These are phyloP conservation scores for Sarcophaga bullata DNA, from an alignment of 1,140 invertebrate genomes.

Conservation along the genomic window DNA sequence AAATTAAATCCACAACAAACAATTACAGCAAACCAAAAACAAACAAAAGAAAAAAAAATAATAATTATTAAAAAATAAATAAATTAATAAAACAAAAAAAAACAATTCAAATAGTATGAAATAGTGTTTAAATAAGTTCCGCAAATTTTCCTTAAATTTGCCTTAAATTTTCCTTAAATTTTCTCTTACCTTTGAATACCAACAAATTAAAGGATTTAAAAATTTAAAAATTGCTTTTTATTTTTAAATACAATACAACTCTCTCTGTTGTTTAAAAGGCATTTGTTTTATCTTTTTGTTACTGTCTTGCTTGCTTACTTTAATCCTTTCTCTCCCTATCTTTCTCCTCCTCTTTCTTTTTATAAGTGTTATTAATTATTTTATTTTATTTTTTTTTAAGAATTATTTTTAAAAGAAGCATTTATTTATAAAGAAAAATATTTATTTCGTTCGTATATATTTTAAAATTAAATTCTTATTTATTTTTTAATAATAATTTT, in stretches of 20 bases:
- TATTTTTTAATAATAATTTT: constrained; percentile 19
- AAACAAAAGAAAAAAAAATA: constrained; percentile 1
- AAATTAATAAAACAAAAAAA: not conserved
- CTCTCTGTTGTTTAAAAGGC: too few relatives aligned
- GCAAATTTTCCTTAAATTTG: too few relatives aligned
- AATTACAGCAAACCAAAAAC: constrained; percentile 38
- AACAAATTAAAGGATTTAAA: too few relatives aligned
- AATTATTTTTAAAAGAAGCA: not conserved
- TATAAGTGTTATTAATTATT: not conserved
- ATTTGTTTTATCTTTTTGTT: too few relatives aligned
- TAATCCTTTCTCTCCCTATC: not conserved
- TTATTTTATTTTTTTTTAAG: constrained; percentile 4
- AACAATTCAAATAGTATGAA: constrained; percentile 11
- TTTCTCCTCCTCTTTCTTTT: not conserved
- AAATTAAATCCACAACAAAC: not conserved
- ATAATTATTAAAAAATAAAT: not conserved
- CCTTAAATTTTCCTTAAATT: not conserved
- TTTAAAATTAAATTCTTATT: constrained; percentile 17
- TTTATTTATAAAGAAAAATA: not conserved
- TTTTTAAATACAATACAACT: too few relatives aligned
- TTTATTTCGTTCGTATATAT: not conserved
- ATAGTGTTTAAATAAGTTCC: not conserved
- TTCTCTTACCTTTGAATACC: too few relatives aligned
- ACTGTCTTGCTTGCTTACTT: not conserved
- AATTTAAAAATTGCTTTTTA: too few relatives aligned